A percentile compares a stretch with the other conserved stretches of the same genome.
phyloP scores from a whole-genome alignment of 2,113 vertebrate species.

The Tachysurus vachellii region DNA sequence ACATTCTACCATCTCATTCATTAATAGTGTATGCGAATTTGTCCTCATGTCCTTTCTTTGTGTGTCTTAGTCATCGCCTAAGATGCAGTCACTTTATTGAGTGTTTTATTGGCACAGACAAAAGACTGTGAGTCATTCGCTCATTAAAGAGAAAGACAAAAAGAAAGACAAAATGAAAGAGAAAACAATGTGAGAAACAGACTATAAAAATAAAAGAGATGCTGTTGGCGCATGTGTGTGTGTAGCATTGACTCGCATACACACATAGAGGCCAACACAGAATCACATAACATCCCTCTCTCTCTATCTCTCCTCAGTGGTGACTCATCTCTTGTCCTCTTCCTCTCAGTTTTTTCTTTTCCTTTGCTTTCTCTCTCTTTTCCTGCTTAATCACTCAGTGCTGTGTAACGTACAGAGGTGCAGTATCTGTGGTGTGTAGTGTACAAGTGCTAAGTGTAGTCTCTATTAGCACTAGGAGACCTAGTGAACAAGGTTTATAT shows the following conservation, averaged over 20 bases:
- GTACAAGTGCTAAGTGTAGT: background rate
- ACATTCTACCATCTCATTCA: background rate
- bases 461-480: no score
- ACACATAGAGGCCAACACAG: background rate
- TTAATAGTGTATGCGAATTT: background rate
- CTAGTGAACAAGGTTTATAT: background rate
- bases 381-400: background rate
- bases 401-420: background rate
- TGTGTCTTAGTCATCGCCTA: background rate
- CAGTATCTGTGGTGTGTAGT: background rate
- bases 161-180: background rate
- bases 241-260: background rate
- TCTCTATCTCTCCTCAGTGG: background rate
- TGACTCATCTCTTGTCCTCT: constrained; percentile 26
- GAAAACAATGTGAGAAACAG: background rate
- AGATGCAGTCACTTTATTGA: background rate
- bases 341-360: background rate
- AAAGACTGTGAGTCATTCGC: constrained; percentile 26
- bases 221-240: background rate
- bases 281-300: background rate
- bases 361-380: background rate
- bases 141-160: constrained; percentile 27
- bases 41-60: background rate
- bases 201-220: background rate
- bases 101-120: constrained; percentile 13